Evolutionary conservation across 2,797 vertebrate genomes (phyloP).

Genomic region (Gallinago stenura): DNA sequence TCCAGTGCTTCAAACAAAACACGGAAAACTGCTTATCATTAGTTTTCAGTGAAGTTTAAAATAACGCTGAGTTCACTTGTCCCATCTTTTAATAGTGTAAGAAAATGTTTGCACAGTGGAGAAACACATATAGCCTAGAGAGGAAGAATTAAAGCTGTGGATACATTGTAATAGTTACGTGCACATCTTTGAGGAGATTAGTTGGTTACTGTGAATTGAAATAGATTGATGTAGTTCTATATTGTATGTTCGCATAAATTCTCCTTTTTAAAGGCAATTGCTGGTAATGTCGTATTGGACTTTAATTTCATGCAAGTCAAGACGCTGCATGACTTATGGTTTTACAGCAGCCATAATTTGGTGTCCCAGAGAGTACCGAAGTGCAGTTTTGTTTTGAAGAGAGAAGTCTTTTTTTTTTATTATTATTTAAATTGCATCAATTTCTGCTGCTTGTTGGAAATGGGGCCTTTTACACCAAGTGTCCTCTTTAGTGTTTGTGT

Average conservation of each 20-base stretch:
- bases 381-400: neutral
- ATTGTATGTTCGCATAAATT: neutral
- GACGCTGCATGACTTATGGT: neutral
- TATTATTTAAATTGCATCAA: rapidly evolving
- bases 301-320: neutral
- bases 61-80: neutral
- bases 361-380: neutral
- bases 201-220: neutral
- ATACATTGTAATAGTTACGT: neutral
- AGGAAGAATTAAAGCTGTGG: neutral
- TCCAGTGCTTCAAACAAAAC: neutral
- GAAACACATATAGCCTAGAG: neutral
- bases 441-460: neutral
- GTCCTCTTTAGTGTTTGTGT: too few relatives aligned
- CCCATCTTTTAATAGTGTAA: neutral
- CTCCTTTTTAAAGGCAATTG: neutral
- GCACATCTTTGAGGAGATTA: neutral
- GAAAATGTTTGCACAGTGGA: neutral
- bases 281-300: neutral
- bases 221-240: neutral
- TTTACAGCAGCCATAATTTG: neutral
- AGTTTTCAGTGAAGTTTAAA: neutral
- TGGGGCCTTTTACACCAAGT: too few relatives aligned
- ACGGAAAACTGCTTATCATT: neutral
- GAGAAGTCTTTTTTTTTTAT: rapidly evolving